These are phyloP conservation scores for Sphecodes monilicornis DNA, from an alignment of 2,888 invertebrate genomes.

Conservation along the genomic window DNA sequence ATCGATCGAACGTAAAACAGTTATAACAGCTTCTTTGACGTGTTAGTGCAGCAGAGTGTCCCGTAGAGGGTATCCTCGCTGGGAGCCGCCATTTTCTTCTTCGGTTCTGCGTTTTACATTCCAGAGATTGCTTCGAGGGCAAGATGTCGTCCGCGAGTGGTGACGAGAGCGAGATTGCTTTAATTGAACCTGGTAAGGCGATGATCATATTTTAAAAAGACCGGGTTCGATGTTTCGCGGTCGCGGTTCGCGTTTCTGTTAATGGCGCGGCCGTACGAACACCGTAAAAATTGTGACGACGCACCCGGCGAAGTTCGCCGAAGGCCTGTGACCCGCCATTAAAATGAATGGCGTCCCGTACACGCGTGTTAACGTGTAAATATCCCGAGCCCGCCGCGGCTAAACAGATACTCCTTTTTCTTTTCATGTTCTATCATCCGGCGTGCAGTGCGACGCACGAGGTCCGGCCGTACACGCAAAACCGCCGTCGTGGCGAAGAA, in stretches of 20 bases:
- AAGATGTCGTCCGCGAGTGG: constrained; percentile 82
- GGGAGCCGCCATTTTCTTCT: constrained; percentile 63
- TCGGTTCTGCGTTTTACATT: constrained; percentile 67
- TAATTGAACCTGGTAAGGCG: constrained; percentile 78
- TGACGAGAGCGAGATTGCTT: constrained; percentile 79
- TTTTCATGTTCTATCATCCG: neutral
- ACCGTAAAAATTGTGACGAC: constrained; percentile 7
- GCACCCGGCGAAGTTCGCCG: constrained; percentile 39
- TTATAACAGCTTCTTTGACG: neutral
- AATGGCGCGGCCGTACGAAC: neutral
- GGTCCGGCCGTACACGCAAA: constrained; percentile 86
- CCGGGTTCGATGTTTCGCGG: neutral
- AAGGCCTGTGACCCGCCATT: constrained; percentile 76
- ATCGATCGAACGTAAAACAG: constrained; percentile 36
- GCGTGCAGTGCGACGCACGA: constrained; percentile 85
- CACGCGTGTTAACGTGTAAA: constrained; percentile 50
- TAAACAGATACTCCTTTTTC: neutral
- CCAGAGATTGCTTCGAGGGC: constrained; percentile 55
- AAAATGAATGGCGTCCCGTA: constrained; percentile 72
- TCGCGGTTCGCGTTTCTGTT: neutral
- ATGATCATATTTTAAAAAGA: constrained; percentile 31
- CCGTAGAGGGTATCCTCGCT: constrained; percentile 12
- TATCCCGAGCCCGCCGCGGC: constrained; percentile 38
- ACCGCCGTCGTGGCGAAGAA: constrained; percentile 76
- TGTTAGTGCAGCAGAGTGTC: neutral